Percentiles rank a stretch among this genome's conserved stretches.
These are phyloP conservation scores for Chiroxiphia lanceolata DNA, from an alignment of 2,797 vertebrate genomes.

Conservation along the genomic window DNA sequence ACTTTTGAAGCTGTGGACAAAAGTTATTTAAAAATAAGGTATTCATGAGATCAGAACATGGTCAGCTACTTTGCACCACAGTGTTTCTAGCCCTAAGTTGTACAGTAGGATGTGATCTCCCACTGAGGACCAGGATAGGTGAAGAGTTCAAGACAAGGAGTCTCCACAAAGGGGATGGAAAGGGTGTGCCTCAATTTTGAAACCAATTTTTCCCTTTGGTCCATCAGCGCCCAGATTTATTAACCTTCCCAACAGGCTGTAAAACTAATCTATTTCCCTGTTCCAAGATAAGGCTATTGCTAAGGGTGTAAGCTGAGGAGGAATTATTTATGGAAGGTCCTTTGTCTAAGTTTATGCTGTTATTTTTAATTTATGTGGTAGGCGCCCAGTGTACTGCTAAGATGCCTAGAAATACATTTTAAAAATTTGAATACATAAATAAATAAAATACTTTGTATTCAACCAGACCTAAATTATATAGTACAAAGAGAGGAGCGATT, in stretches of 20 bases:
- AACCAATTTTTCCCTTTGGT: conserved; percentile 41
- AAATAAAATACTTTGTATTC: conserved; percentile 53
- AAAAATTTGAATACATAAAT: conserved; percentile 61
- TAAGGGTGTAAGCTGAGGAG: conserved; percentile 3
- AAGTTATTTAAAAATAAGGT: background rate
- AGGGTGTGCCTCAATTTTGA: conserved; percentile 3
- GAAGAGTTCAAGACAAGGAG: conserved; percentile 38
- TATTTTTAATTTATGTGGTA: conserved; percentile 63
- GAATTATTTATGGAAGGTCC: conserved; percentile 46
- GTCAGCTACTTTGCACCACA: background rate
- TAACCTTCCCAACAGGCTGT: conserved; percentile 30
- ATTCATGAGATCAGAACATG: background rate
- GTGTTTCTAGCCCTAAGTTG: background rate
- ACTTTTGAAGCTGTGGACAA: background rate
- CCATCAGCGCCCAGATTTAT: conserved; percentile 20
- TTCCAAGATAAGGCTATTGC: conserved; percentile 29
- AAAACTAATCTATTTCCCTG: conserved; percentile 39
- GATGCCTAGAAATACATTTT: conserved; percentile 43
- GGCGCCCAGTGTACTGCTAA: background rate
- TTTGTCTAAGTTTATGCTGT: conserved; percentile 55
- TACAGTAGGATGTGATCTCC: background rate
- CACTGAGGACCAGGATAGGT: background rate
- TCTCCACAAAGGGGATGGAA: background rate
- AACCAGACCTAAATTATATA: conserved; percentile 44
- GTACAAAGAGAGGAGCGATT: background rate